These are phyloP conservation scores for Drosophila longiperda DNA, from an alignment of 2,888 invertebrate genomes.

Conservation along the genomic window DNA sequence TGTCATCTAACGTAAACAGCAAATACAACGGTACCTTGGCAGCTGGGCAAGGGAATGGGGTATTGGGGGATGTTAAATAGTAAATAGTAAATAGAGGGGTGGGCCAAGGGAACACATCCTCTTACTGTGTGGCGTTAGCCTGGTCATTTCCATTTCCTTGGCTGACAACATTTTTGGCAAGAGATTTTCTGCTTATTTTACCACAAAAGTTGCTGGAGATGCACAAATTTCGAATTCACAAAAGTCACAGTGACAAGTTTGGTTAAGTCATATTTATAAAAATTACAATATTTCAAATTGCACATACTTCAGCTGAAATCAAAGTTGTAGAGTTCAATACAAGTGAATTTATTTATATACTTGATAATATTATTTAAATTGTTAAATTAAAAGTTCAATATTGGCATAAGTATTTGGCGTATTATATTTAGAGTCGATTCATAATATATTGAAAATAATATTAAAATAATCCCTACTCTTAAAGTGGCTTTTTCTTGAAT, in stretches of 20 bases:
- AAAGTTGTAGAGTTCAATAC: not conserved
- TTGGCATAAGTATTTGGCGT: not conserved
- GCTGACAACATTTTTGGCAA: constrained; percentile 82
- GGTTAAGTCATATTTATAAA: too few relatives aligned
- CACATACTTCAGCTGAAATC: not conserved
- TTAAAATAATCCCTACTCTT: not conserved
- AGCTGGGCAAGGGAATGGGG: not conserved
- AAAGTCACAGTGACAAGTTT: constrained; percentile 12
- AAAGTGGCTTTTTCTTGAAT: not conserved
- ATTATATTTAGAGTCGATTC: not conserved
- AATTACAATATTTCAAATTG: too few relatives aligned
- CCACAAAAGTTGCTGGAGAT: constrained; percentile 60
- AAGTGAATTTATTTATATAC: not conserved
- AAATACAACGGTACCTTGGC: constrained; percentile 9
- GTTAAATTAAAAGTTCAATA: not conserved
- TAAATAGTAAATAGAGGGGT: too few relatives aligned
- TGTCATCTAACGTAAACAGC: constrained; percentile 70
- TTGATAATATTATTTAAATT: not conserved
- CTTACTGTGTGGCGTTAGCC: constrained; percentile 25
- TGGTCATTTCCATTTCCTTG: constrained; percentile 76
- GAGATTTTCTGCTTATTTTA: constrained; percentile 83
- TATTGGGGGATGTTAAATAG: not conserved
- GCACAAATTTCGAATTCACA: constrained; percentile 18
- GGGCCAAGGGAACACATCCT: not conserved
- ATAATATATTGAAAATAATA: not conserved